These are phyloP conservation scores for Sussaba pulchella DNA, from an alignment of 2,888 invertebrate species.

Conservation along the genomic window DNA sequence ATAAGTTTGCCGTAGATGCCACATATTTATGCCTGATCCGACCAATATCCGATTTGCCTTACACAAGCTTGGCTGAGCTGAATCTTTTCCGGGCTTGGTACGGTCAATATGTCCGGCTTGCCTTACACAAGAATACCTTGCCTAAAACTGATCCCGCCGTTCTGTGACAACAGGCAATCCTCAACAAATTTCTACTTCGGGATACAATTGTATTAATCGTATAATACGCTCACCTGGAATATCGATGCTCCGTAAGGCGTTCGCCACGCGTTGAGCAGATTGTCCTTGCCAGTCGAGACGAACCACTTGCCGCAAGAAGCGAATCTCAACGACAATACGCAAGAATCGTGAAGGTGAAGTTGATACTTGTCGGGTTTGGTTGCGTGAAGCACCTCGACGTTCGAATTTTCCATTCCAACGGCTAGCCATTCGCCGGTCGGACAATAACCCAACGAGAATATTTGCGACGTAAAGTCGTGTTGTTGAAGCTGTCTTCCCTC, in stretches of 20 bases:
- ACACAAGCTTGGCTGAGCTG: too few relatives aligned
- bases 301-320: slow-evolving; percentile 98
- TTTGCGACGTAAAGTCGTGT: slow-evolving; percentile 96
- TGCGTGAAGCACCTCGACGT: slow-evolving; percentile 96
- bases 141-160: too few relatives aligned
- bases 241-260: slow-evolving; percentile 97
- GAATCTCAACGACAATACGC: slow-evolving; percentile 96
- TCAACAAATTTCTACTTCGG: too few relatives aligned
- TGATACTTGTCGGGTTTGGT: slow-evolving; percentile 98
- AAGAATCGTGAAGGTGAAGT: slow-evolving; percentile 97
- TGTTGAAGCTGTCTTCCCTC: slow-evolving; percentile 96
- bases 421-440: slow-evolving; percentile 98
- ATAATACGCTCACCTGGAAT: slow-evolving; percentile 92
- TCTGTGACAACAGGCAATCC: too few relatives aligned
- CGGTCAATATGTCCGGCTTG: too few relatives aligned
- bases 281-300: slow-evolving; percentile 97
- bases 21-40: too few relatives aligned
- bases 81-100: too few relatives aligned
- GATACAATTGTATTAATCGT: too few relatives aligned
- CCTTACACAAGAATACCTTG: too few relatives aligned
- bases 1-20: too few relatives aligned
- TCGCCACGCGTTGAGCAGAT: slow-evolving; percentile 97
- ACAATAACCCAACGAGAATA: slow-evolving; percentile 97
- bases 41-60: too few relatives aligned
- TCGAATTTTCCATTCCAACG: slow-evolving; percentile 98